phyloP scores from a whole-genome alignment of 1,140 invertebrate genomes.

The Theocolax elegans region DNA sequence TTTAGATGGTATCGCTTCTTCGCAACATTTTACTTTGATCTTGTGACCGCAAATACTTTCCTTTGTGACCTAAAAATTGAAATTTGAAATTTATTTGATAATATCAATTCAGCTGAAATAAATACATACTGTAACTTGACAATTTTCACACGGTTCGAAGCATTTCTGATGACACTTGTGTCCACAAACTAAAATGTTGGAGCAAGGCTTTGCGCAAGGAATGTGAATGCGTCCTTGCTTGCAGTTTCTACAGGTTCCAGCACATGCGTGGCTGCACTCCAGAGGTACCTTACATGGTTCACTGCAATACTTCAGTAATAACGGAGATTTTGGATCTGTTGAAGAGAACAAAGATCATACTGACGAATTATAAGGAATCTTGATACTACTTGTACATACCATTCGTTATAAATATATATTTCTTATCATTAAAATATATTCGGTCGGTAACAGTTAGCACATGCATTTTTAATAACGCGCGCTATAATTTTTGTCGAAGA shows the following conservation, averaged over 20 bases:
- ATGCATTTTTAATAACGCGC: too few relatives aligned
- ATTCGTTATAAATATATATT: too few relatives aligned
- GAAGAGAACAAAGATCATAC: not conserved
- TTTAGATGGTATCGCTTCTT: not conserved
- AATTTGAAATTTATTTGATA: not conserved
- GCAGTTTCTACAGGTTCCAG: conserved; percentile 5
- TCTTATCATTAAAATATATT: too few relatives aligned
- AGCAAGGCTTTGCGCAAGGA: not conserved
- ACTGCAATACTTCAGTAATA: not conserved
- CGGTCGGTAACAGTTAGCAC: too few relatives aligned
- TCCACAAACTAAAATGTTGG: not conserved
- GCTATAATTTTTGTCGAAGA: too few relatives aligned
- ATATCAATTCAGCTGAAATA: not conserved
- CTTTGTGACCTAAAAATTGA: conserved; percentile 1
- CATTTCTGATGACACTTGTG: conserved; percentile 16
- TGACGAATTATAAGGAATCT: not conserved
- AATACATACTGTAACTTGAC: not conserved
- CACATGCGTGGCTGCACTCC: not conserved
- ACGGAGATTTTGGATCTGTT: too few relatives aligned
- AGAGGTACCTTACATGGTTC: not conserved
- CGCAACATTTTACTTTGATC: conserved; percentile 3
- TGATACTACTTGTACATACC: not conserved
- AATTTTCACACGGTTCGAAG: not conserved
- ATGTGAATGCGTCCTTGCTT: not conserved
- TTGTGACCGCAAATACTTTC: conserved; percentile 8